Conservation (phyloP, 2,888 invertebrate species). For the Cynaeus angustus region DNA sequence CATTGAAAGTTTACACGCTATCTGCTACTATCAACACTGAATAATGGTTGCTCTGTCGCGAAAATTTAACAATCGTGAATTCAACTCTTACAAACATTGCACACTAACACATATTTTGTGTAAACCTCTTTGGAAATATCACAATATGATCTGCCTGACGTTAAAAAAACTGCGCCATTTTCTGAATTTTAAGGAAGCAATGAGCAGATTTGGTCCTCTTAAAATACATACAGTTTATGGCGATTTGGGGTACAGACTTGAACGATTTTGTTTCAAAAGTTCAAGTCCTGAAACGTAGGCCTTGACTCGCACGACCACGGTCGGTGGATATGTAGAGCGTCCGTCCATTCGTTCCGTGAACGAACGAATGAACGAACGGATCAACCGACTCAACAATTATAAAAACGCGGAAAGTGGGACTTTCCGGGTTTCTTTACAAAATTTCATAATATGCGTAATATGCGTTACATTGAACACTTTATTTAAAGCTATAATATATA, state of each 20-base stretch:
- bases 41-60: constrained; percentile 4
- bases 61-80: background rate
- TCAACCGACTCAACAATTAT: background rate
- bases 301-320: background rate
- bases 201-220: constrained; percentile 55
- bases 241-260: background rate
- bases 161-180: constrained; percentile 31
- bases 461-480: constrained; percentile 60
- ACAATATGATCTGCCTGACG: constrained; percentile 37
- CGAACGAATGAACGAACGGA: no score
- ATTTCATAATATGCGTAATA: constrained; percentile 53
- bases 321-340: no score
- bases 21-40: constrained; percentile 1
- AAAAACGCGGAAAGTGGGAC: constrained; percentile 5
- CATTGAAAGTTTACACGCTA: constrained; percentile 1
- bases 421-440: constrained; percentile 20
- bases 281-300: background rate
- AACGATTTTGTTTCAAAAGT: background rate
- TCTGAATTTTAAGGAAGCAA: constrained; percentile 16
- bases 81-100: background rate
- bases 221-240: constrained; percentile 4
- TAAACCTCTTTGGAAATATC: constrained; percentile 30
- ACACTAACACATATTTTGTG: background rate
- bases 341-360: no score
- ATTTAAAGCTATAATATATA: constrained; percentile 56